Evolutionary conservation across 2,888 invertebrate species (phyloP).

Genomic region (Criorhina ranunculi): DNA sequence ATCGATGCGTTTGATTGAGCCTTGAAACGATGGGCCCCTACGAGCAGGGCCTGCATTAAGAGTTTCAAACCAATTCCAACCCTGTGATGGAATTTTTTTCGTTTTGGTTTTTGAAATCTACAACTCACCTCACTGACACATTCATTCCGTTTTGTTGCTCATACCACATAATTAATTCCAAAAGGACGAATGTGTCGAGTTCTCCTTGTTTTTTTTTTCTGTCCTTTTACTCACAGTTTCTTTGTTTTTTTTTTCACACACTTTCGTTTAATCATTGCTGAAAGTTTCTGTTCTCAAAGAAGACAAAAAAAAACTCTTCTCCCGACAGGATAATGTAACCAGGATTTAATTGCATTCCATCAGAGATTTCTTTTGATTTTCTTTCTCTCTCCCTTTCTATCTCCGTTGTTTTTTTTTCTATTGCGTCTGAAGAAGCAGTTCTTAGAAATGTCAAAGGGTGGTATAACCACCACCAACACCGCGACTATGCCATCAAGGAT

Average conservation of each 20-base stretch:
- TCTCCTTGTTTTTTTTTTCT: conserved; percentile 14
- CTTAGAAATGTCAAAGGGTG: conserved; percentile 43
- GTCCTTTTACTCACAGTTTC: conserved; percentile 19
- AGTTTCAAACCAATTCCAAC: neutral
- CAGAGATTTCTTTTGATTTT: conserved; percentile 65
- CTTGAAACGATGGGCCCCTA: neutral
- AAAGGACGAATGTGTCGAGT: conserved; percentile 60
- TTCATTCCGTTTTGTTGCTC: conserved; percentile 33
- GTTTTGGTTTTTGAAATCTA: conserved; percentile 10
- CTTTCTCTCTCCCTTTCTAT: conserved; percentile 3
- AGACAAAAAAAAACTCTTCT: conserved; percentile 34
- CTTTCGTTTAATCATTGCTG: conserved; percentile 72
- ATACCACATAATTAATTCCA: conserved; percentile 55
- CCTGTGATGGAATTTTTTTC: conserved; percentile 15
- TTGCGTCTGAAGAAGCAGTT: conserved; percentile 52
- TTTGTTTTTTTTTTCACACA: conserved; percentile 48
- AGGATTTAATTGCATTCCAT: conserved; percentile 76
- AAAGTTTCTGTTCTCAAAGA: conserved; percentile 51
- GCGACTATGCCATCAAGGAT: conserved; percentile 8
- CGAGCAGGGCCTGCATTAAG: neutral
- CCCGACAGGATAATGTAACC: conserved; percentile 71
- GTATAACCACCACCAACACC: conserved; percentile 15
- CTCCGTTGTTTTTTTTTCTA: conserved; percentile 4
- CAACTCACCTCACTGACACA: conserved; percentile 37
- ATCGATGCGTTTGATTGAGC: neutral